Evolutionary conservation across 2,113 vertebrate genomes (phyloP), one percentile per base, ranked within the genome.

Genomic region (Macquaria ambigua): DNA sequence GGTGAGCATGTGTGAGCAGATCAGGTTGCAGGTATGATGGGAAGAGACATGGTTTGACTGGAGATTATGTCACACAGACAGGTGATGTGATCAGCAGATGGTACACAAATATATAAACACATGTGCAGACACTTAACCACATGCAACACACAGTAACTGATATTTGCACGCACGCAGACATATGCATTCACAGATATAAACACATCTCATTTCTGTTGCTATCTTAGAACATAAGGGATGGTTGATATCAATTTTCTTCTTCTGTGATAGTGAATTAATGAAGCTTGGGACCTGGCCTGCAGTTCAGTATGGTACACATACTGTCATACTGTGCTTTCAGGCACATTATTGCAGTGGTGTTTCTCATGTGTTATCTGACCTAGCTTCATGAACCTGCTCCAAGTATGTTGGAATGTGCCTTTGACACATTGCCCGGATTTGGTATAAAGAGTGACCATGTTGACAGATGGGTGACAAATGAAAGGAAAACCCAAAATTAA

Each of bases 41-140:
- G 55, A 74, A 56, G 28, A 41, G 66, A 58, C 16, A n/a, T 50
- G 58, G 70, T 77, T 53, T 68, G 46, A 78, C 50, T 55, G 77
- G 66, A 67, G 75, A 67, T 56, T 64, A 77, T 69, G 72, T 73
- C 82, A 89, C 67, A 58, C 28, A 72, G 72, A 74, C 72, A 23
- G 39, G 25, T 74, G 25, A 72, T 37, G 56, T 20, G 66, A 72
- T 48, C 68, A 86, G 69, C 86, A 83, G 73, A 76, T 75, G 83
- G 46, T 23, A 10, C 67, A 37, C 4, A 8, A 37, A 77, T 25
- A 61, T 4, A 46, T n/a, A 72, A 9, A 81, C 48, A 77, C 37
- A 70, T 6, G 37, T 46, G 23, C 52, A 8, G 53, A 46, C 58
- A 62, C 8, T 62, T 8, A 48, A 46, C 14, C 28, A 41, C 18